A percentile compares a stretch with the other conserved stretches of the same genome.
These are phyloP conservation scores for Chrysina gloriosa DNA, from an alignment of 2,888 invertebrate species.

Conservation along the genomic window DNA sequence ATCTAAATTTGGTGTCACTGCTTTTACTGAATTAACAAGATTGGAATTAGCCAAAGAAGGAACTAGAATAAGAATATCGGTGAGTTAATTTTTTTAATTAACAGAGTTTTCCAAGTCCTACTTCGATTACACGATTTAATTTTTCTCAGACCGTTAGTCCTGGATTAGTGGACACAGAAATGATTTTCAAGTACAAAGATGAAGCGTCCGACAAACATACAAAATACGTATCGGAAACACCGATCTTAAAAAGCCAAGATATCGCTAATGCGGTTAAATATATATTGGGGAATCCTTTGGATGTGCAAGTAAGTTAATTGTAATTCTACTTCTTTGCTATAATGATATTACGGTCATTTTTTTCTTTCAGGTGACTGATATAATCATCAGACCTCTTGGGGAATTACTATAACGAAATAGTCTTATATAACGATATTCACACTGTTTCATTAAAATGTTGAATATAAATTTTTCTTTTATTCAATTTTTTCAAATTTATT, in stretches of 20 bases:
- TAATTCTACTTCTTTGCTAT: too few species aligned
- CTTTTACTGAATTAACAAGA: constrained; percentile 21
- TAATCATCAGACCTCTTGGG: constrained; percentile 40
- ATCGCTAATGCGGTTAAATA: constrained; percentile 73
- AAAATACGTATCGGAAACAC: background rate
- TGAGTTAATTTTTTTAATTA: too few species aligned
- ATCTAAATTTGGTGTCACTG: constrained; percentile 29
- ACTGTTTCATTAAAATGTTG: too few species aligned
- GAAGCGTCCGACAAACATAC: background rate
- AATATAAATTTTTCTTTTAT: too few species aligned
- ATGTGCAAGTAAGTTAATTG: constrained; percentile 67
- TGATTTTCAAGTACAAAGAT: background rate
- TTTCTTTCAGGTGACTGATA: constrained; percentile 38
- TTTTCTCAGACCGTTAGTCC: constrained; percentile 72
- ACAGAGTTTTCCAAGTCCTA: background rate
- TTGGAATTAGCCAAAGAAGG: constrained; percentile 15
- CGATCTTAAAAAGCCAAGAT: constrained; percentile 61
- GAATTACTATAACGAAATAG: constrained; percentile 12
- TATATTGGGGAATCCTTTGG: constrained; percentile 71
- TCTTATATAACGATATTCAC: too few species aligned
- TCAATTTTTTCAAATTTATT: too few species aligned
- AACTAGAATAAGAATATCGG: constrained; percentile 33
- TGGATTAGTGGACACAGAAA: constrained; percentile 71
- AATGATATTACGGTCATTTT: background rate
- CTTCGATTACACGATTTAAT: background rate